phyloP scores from a whole-genome alignment of 2,797 vertebrate genomes.

The Sandelia bainsii region DNA sequence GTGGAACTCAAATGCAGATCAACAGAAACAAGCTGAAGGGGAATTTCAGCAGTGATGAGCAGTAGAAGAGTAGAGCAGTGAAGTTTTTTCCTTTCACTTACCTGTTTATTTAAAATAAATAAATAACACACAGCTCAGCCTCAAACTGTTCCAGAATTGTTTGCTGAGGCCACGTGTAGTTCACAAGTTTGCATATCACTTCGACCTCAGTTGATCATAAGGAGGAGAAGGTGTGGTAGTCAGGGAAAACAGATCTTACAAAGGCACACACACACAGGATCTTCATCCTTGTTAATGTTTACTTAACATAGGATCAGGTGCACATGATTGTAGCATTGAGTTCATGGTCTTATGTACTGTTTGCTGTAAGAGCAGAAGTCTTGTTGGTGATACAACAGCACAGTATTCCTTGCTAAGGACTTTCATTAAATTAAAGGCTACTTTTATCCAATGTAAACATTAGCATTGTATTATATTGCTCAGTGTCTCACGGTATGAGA shows the following conservation, averaged over 20 bases:
- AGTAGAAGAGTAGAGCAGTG: no score
- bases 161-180: constrained; percentile 12
- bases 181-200: constrained; percentile 2
- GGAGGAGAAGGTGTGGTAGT: constrained; percentile 7
- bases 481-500: constrained; percentile 14
- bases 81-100: constrained; percentile 19
- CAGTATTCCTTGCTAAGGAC: constrained; percentile 5
- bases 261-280: constrained; percentile 44
- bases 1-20: constrained; percentile 37
- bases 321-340: constrained; percentile 46
- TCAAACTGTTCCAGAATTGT: constrained; percentile 5
- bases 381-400: constrained; percentile 48
- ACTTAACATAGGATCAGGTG: constrained; percentile 37
- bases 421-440: constrained; percentile 42
- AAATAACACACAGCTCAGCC: background rate
- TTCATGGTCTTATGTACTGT: constrained; percentile 42
- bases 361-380: constrained; percentile 44
- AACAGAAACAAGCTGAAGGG: constrained; percentile 19
- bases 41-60: constrained; percentile 18
- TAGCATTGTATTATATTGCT: constrained; percentile 30
- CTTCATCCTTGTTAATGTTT: constrained; percentile 66
- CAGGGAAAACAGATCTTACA: constrained; percentile 20
- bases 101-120: no score
- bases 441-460: constrained; percentile 49
- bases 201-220: constrained; percentile 6